Conservation (phyloP, 2,888 invertebrate species). For the Caenorhabditis sulstoni region DNA sequence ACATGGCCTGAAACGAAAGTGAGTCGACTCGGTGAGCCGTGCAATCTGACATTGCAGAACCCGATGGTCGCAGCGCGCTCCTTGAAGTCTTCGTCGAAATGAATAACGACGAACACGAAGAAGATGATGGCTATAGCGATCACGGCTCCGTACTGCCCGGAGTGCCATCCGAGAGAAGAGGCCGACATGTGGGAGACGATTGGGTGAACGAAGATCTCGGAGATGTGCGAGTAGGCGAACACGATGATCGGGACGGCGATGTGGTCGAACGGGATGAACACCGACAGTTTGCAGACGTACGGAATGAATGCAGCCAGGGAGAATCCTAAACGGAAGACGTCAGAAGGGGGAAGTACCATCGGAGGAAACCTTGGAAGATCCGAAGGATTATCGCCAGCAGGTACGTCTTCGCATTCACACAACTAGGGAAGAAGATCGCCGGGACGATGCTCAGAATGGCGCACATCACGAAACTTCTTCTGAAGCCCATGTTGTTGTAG, state of each 20-base stretch:
- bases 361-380: constrained; percentile 64
- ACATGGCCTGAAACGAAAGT: constrained; percentile 57
- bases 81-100: constrained; percentile 68
- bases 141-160: constrained; percentile 65
- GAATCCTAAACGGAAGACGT: constrained; percentile 28
- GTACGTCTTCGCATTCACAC: constrained; percentile 62
- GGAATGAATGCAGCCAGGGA: constrained; percentile 66
- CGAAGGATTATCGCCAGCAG: constrained; percentile 64
- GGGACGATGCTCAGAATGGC: constrained; percentile 63
- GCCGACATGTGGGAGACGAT: constrained; percentile 50
- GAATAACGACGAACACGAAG: constrained; percentile 60
- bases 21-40: background rate
- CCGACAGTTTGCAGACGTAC: constrained; percentile 64
- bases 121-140: constrained; percentile 51
- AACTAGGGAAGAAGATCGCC: constrained; percentile 61
- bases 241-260: constrained; percentile 63
- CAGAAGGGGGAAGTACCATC: too few relatives aligned
- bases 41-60: constrained; percentile 56
- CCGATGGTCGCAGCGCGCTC: constrained; percentile 57
- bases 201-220: constrained; percentile 62
- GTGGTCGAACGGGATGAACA: constrained; percentile 67
- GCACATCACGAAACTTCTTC: constrained; percentile 65
- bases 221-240: constrained; percentile 65
- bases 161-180: constrained; percentile 68
- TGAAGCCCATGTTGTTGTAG: constrained; percentile 65